A percentile compares a stretch with the other conserved stretches of the same genome.
Conservation (phyloP, 2,113 vertebrate genomes). For the Tupaia tana region DNA sequence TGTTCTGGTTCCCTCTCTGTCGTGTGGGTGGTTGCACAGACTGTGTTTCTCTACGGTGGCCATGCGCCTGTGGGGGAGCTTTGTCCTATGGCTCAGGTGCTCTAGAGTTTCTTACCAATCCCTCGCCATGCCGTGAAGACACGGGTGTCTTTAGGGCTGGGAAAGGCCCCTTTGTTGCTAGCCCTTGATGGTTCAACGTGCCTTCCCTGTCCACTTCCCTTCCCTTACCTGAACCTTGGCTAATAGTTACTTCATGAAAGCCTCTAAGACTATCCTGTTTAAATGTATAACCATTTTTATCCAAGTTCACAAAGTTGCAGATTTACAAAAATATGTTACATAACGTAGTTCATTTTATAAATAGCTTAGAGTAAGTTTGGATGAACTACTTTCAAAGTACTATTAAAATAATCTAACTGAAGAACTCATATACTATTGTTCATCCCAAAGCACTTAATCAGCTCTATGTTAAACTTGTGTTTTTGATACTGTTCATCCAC, state of each 20-base stretch:
- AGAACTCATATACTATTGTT: not conserved
- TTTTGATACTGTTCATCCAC: not conserved
- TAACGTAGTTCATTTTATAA: slow-evolving; percentile 38
- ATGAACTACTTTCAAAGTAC: slow-evolving; percentile 22
- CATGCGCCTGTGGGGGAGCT: not conserved
- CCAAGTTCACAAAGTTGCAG: not conserved
- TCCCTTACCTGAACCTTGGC: not conserved
- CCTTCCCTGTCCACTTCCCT: not conserved
- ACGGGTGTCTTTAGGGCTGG: not conserved
- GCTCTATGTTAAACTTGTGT: not conserved
- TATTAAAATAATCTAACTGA: slow-evolving; percentile 41
- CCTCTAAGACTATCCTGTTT: not conserved
- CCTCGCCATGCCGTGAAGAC: not conserved
- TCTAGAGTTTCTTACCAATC: not conserved
- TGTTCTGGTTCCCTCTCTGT: not conserved
- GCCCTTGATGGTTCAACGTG: not conserved
- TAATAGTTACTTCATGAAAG: not conserved
- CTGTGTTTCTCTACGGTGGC: not conserved
- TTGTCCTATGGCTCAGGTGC: not conserved
- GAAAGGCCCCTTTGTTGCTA: not conserved
- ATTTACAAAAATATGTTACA: slow-evolving; percentile 51
- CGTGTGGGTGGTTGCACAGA: not conserved
- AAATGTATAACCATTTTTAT: not conserved
- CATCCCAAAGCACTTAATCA: not conserved
- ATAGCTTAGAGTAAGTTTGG: not conserved